phyloP scores from a whole-genome alignment of 2,113 vertebrate species.

The Laterallus jamaicensis region DNA sequence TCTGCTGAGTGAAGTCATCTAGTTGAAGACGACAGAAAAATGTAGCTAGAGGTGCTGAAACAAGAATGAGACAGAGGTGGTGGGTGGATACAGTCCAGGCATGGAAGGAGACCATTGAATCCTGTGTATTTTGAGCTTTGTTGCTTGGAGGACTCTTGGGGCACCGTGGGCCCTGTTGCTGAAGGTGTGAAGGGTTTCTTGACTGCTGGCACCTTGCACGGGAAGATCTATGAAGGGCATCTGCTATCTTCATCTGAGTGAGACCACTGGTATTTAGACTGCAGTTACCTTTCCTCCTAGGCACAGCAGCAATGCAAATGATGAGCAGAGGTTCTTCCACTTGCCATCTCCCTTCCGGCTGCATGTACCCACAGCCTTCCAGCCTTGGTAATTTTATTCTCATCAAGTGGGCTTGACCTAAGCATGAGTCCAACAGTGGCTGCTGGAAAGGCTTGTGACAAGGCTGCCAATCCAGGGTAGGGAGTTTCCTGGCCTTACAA shows the following conservation, averaged over 20 bases:
- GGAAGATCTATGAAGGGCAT: not conserved
- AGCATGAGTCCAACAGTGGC: not conserved
- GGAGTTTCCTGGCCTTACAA: not conserved
- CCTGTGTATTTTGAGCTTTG: not conserved
- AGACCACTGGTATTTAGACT: not conserved
- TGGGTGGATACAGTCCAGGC: not conserved
- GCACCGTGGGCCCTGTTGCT: not conserved
- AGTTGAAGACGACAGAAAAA: not conserved
- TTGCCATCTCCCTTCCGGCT: not conserved
- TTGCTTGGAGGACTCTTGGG: not conserved
- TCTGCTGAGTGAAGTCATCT: not conserved
- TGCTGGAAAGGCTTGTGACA: not conserved
- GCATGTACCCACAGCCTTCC: not conserved
- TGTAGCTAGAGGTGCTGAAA: not conserved
- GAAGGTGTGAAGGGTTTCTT: not conserved
- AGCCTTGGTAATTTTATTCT: not conserved
- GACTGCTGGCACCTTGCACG: accelerated
- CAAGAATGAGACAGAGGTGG: not conserved
- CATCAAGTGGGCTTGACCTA: not conserved
- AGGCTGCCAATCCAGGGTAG: not conserved
- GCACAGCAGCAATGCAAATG: not conserved
- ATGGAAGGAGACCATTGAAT: not conserved
- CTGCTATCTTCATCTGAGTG: not conserved
- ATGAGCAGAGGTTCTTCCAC: not conserved
- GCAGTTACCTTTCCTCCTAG: not conserved